These are phyloP conservation scores for Drosophila quadrilineata DNA, from an alignment of 1,140 invertebrate species.

Conservation along the genomic window DNA sequence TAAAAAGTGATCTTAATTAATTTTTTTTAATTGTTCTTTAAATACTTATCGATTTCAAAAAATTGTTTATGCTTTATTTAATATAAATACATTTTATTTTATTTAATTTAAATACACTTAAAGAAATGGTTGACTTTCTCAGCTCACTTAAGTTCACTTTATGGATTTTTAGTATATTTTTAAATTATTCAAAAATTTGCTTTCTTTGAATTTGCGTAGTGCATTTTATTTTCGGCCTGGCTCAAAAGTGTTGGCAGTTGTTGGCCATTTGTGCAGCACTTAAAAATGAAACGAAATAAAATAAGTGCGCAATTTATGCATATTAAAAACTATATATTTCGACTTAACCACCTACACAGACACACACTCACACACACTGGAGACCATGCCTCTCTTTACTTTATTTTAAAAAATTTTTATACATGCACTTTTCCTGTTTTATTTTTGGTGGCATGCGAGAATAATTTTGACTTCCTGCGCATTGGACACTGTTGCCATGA, in stretches of 20 bases:
- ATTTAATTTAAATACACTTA: not conserved
- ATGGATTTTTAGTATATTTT: too few relatives aligned
- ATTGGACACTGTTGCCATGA: conserved; percentile 36
- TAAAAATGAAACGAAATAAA: conserved; percentile 39
- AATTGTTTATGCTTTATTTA: not conserved
- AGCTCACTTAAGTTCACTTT: not conserved
- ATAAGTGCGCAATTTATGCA: conserved; percentile 56
- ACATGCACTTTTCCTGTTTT: conserved; percentile 13
- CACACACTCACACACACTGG: not conserved
- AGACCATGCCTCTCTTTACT: too few relatives aligned
- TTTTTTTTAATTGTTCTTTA: too few relatives aligned
- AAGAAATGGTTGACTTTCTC: not conserved
- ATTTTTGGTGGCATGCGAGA: conserved; percentile 27
- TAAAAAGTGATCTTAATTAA: too few relatives aligned
- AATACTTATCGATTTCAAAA: too few relatives aligned
- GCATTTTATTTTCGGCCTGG: not conserved
- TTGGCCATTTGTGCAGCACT: conserved; percentile 8
- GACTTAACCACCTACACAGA: conserved; percentile 11
- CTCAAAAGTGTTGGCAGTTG: not conserved
- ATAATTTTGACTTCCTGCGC: conserved; percentile 43
- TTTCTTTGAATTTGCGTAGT: not conserved
- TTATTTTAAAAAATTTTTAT: too few relatives aligned
- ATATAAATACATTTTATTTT: too few relatives aligned
- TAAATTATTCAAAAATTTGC: not conserved
- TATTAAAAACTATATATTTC: conserved; percentile 61